These are phyloP conservation scores for Gymnopithys bicolor DNA, from an alignment of 2,797 vertebrate genomes.

Conservation along the genomic window DNA sequence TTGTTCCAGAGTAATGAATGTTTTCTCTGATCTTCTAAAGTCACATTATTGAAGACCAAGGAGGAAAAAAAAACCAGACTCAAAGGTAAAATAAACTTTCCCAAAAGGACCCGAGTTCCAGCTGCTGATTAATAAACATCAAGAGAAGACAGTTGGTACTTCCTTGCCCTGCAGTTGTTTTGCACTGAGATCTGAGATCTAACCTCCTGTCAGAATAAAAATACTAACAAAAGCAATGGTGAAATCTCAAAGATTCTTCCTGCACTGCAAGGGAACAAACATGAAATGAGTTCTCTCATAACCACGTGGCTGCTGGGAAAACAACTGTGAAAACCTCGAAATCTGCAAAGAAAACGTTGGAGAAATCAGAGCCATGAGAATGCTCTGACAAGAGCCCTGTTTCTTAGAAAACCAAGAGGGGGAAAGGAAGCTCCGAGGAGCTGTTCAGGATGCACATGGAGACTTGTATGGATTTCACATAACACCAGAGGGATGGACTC, in stretches of 20 bases:
- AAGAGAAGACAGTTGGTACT: not conserved
- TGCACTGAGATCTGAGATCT: not conserved
- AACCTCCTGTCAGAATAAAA: not conserved
- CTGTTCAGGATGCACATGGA: not conserved
- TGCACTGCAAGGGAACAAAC: not conserved
- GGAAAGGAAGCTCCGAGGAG: not conserved
- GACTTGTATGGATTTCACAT: not conserved
- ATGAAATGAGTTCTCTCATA: not conserved
- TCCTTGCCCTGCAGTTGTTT: not conserved
- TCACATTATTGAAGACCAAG: not conserved
- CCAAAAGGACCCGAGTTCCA: not conserved
- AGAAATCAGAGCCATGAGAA: not conserved
- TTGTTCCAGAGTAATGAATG: not conserved
- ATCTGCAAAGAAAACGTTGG: not conserved
- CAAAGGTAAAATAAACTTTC: not conserved
- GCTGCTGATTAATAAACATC: not conserved
- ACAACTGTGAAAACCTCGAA: conserved; percentile 26
- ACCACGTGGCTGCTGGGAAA: not conserved
- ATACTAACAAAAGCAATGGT: not conserved
- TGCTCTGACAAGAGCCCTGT: not conserved
- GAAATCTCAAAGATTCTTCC: not conserved
- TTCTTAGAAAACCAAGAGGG: not conserved
- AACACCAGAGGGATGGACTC: not conserved
- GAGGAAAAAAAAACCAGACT: not conserved
- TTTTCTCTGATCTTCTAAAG: not conserved